These are phyloP conservation scores for Parelbella ahira DNA, from an alignment of 2,888 invertebrate species.

Conservation along the genomic window DNA sequence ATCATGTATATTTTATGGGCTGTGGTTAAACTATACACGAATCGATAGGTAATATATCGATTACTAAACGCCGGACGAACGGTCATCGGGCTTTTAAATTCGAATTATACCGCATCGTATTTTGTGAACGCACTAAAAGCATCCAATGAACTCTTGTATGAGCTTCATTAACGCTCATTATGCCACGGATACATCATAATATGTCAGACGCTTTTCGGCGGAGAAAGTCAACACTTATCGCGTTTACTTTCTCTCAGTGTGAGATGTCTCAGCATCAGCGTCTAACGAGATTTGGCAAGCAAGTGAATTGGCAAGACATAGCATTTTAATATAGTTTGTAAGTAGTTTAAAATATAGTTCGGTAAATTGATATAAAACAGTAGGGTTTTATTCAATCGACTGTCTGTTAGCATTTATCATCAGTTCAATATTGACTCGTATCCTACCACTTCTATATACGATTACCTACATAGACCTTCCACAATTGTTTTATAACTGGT, in stretches of 20 bases:
- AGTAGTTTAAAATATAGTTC: too few species aligned
- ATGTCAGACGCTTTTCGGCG: slow-evolving; percentile 21
- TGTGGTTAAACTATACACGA: slow-evolving; percentile 19
- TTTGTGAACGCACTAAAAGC: slow-evolving; percentile 19
- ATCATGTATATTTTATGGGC: slow-evolving; percentile 11
- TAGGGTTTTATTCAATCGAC: too few species aligned
- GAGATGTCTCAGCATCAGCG: neutral
- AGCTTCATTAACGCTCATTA: slow-evolving; percentile 24
- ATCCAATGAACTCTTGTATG: slow-evolving; percentile 9
- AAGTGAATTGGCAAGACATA: too few species aligned
- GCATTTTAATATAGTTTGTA: too few species aligned
- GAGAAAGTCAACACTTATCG: slow-evolving; percentile 22
- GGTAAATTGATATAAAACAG: too few species aligned
- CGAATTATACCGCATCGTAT: slow-evolving; percentile 15
- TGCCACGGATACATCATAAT: slow-evolving; percentile 23
- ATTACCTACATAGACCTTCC: too few species aligned
- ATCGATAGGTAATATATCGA: slow-evolving; percentile 19
- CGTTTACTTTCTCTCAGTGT: slow-evolving; percentile 27
- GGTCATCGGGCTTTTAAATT: slow-evolving; percentile 8
- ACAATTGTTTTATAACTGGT: too few species aligned
- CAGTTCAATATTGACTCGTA: too few species aligned
- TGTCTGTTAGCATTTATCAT: too few species aligned
- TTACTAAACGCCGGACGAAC: slow-evolving; percentile 12
- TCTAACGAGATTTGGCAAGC: too few species aligned
- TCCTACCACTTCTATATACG: too few species aligned